A percentile compares a stretch with the other conserved stretches of the same genome.
Evolutionary conservation across 2,113 vertebrate genomes (phyloP).

Genomic region (Pseudopodoces humilis): DNA sequence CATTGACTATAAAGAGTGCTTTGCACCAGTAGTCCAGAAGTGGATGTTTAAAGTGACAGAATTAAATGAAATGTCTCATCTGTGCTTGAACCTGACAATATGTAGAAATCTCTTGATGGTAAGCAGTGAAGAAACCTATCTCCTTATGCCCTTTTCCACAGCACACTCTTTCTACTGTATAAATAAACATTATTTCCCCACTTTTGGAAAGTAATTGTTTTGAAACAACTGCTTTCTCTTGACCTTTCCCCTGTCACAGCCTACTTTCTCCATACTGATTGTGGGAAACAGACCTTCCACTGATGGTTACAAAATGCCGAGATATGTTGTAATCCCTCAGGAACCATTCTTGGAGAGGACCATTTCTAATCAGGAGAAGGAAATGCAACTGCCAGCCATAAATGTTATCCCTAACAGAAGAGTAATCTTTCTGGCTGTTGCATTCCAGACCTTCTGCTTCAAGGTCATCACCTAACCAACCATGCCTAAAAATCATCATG

Average conservation of each 20-base stretch:
- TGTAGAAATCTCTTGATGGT: background rate
- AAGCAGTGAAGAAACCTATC: background rate
- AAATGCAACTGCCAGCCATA: background rate
- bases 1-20: background rate
- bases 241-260: background rate
- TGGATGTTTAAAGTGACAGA: background rate
- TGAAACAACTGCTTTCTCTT: background rate
- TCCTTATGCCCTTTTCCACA: background rate
- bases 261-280: background rate
- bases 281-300: background rate
- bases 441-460: background rate
- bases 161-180: background rate
- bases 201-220: slow-evolving; percentile 11
- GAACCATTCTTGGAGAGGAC: background rate
- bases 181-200: background rate
- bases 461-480: background rate
- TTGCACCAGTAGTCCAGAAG: background rate
- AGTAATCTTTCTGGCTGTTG: background rate
- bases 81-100: background rate
- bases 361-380: background rate
- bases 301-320: background rate
- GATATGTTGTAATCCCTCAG: background rate
- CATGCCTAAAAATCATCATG: background rate
- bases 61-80: background rate
- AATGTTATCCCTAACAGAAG: background rate